Base-by-base conservation (phyloP, 2,113 vertebrate species). In the Saccopteryx bilineata region DNA sequence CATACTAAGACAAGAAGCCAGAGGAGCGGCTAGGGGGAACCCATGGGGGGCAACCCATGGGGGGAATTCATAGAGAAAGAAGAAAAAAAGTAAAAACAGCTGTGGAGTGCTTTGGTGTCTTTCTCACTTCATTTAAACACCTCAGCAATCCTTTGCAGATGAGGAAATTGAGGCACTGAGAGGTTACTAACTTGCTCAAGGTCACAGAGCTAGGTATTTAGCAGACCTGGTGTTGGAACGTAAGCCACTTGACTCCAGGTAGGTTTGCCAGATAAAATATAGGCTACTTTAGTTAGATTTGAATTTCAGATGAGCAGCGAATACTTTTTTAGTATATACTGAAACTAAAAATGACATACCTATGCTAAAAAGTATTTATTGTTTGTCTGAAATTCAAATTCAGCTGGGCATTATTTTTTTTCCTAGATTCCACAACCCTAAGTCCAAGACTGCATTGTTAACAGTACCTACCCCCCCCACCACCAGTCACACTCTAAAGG, bases 281-380 rank as follows among this genome's bases (percentile, higher is more conserved):
- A 65, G 26, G 39, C 76, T 15, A 2, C 31, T 39, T 7, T 46
- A 91, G 23, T 83, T 96, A 74, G 84, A 83, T 87, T 85, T 92
- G 31, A 89, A 95, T 91, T 94, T 95, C 69, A 91, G 82, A 48
- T 33, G 50, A 93, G 91, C 24, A 78, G 46, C 0, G 0, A 91
- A 95, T 85, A 63, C 3, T 39, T 90, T 86, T n/a, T 46, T 46
- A 66, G 60, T 54, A 58, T 52, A 84, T 69, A 76, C 14, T 63
- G 80, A 75, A 48, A 87, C 65, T 54, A 60, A 90, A 93, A 96
- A 74, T 80, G 66, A 74, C 54, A 93, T 46, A 82, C 8, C 75
- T 88, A 39, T 33, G 65, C 58, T 92, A 74, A 83, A 79, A 95
- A 66, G n/a, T 75, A 54, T 76, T 95, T 17, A 0, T 52, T 54